A percentile compares a stretch with the other conserved stretches of the same genome.
phyloP scores from a whole-genome alignment of 2,888 invertebrate genomes.

The Drosophila borealis region DNA sequence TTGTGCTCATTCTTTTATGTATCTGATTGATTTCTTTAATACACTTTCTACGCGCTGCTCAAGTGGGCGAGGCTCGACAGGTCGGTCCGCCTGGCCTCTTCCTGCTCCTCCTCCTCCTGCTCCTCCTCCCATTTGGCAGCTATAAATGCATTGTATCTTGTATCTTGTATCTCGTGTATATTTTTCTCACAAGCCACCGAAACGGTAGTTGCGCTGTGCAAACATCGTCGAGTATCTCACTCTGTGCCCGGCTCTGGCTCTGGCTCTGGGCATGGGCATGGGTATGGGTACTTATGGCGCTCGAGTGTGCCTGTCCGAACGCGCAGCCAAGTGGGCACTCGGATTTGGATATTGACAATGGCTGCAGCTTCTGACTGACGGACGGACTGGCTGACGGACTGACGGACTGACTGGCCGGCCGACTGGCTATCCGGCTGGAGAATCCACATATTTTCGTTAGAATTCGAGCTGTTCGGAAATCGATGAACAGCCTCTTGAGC shows the following conservation, averaged over 20 bases:
- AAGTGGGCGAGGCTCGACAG: conserved; percentile 59
- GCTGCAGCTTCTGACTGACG: conserved; percentile 54
- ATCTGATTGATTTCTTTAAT: conserved; percentile 68
- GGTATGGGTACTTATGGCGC: conserved; percentile 72
- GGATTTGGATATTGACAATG: conserved; percentile 74
- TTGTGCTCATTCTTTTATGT: conserved; percentile 56
- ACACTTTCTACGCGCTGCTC: conserved; percentile 71
- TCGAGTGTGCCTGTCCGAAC: conserved; percentile 73
- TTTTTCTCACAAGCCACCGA: conserved; percentile 78
- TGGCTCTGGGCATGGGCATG: conserved; percentile 38
- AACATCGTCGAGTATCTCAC: conserved; percentile 66
- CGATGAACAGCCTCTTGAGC: conserved; percentile 60
- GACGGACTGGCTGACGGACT: conserved; percentile 7
- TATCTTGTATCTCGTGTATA: conserved; percentile 51
- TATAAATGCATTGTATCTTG: conserved; percentile 32
- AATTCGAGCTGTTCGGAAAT: conserved; percentile 58
- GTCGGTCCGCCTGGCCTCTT: conserved; percentile 3
- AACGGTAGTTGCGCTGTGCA: conserved; percentile 79
- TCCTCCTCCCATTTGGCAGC: not conserved
- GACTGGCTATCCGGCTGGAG: not conserved
- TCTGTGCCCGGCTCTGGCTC: conserved; percentile 3
- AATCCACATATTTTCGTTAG: conserved; percentile 63
- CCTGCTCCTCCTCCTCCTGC: not conserved
- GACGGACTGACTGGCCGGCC: not conserved
- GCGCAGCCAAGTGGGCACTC: conserved; percentile 75